A percentile compares a stretch with the other conserved stretches of the same genome.
These are phyloP conservation scores for Mastomys natalensis DNA, from an alignment of 2,113 vertebrate species.

Conservation along the genomic window DNA sequence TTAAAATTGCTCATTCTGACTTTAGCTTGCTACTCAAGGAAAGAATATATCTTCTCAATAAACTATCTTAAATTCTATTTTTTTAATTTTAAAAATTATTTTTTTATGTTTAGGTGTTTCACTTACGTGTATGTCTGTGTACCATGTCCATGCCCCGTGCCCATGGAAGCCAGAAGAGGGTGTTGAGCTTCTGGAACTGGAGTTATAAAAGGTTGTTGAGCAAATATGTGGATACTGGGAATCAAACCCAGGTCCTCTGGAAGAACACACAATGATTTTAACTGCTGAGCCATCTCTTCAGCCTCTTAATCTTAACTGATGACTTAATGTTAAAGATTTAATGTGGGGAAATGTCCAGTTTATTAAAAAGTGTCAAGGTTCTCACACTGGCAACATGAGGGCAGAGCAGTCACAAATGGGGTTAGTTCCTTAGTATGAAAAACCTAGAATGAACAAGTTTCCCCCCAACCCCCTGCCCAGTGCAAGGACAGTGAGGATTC, in stretches of 20 bases:
- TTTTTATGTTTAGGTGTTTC: background rate
- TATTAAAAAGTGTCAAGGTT: slow-evolving; percentile 2
- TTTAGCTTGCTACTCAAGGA: slow-evolving; percentile 46
- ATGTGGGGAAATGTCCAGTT: background rate
- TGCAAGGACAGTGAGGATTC: background rate
- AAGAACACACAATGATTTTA: background rate
- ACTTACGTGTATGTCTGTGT: background rate
- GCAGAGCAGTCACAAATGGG: too few species aligned
- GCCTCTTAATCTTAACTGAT: background rate
- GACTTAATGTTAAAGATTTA: background rate
- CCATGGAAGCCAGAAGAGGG: background rate
- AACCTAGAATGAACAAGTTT: too few species aligned
- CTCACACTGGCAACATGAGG: background rate
- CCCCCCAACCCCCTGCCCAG: too few species aligned
- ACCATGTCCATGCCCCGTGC: background rate
- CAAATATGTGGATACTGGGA: background rate
- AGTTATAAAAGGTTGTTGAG: background rate
- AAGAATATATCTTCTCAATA: background rate
- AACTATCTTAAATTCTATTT: background rate
- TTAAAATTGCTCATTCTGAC: background rate
- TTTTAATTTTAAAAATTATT: background rate
- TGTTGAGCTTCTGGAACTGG: background rate
- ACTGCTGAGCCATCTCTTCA: background rate
- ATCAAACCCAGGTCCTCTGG: background rate
- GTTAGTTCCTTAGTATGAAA: too few species aligned